Percentiles rank a stretch among this genome's conserved stretches.
phyloP scores from a whole-genome alignment of 2,888 invertebrate genomes.

The Parelbella ahira region DNA sequence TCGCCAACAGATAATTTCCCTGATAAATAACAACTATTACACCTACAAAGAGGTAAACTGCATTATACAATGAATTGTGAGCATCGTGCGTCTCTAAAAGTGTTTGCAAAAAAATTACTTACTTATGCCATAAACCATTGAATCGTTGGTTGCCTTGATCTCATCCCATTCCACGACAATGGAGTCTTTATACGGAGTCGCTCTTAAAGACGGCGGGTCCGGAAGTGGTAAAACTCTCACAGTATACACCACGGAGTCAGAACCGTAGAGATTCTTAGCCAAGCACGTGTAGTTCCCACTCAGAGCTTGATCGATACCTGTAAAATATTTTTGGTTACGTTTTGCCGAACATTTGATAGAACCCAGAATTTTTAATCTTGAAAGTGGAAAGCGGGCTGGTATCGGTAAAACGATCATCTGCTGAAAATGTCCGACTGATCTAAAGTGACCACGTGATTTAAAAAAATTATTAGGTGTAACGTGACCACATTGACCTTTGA shows the following conservation, averaged over 20 bases:
- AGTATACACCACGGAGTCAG: conserved; percentile 89
- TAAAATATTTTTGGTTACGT: conserved; percentile 19
- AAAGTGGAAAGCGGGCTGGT: too few species aligned
- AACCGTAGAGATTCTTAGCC: conserved; percentile 90
- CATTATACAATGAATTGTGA: too few species aligned
- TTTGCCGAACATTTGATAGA: not conserved
- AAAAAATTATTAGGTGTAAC: too few species aligned
- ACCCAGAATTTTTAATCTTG: too few species aligned
- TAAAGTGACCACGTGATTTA: too few species aligned
- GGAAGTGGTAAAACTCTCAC: conserved; percentile 89
- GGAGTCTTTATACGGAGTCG: conserved; percentile 71
- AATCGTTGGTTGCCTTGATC: conserved; percentile 54
- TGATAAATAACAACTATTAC: too few species aligned
- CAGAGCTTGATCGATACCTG: conserved; percentile 85
- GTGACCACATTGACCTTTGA: too few species aligned
- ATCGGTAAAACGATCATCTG: too few species aligned
- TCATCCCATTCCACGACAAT: conserved; percentile 85
- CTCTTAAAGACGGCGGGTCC: conserved; percentile 83
- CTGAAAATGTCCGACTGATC: not conserved
- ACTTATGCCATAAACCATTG: conserved; percentile 58
- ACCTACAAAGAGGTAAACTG: too few species aligned
- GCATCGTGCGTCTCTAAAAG: too few species aligned
- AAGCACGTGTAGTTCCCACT: conserved; percentile 90
- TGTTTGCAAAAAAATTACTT: too few species aligned
- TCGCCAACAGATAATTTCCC: too few species aligned